A percentile compares a stretch with the other conserved stretches of the same genome.
These are phyloP conservation scores for Caenorhabditis doughertyi DNA, from an alignment of 2,888 invertebrate genomes.

Conservation along the genomic window DNA sequence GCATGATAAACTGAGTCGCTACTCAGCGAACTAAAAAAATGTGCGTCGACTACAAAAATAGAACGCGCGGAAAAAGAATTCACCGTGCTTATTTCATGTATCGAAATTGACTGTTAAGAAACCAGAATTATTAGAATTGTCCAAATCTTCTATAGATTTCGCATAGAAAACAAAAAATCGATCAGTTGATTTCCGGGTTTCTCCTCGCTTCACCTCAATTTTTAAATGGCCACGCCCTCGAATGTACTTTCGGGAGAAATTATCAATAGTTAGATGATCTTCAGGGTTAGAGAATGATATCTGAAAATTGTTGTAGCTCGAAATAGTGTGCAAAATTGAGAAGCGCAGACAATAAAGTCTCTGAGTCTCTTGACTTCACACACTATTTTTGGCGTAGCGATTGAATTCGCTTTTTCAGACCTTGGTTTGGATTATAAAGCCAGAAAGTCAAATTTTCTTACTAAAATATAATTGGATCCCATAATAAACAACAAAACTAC, in stretches of 20 bases:
- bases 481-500: not conserved
- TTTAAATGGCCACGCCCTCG: slow-evolving; percentile 27
- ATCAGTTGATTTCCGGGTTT: too few species aligned
- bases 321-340: not conserved
- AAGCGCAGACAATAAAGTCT: too few species aligned
- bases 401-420: too few species aligned
- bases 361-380: too few species aligned
- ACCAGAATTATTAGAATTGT: slow-evolving; percentile 4
- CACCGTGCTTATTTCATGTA: not conserved
- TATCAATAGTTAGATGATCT: not conserved
- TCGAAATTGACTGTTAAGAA: not conserved
- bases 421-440: too few species aligned
- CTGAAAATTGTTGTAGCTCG: too few species aligned
- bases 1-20: too few species aligned
- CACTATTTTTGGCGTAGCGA: too few species aligned
- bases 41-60: not conserved
- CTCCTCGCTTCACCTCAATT: slow-evolving; percentile 11
- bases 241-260: slow-evolving; percentile 4
- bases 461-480: too few species aligned
- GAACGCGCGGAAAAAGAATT: not conserved
- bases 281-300: slow-evolving; percentile 24
- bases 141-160: not conserved
- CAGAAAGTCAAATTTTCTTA: too few species aligned
- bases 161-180: slow-evolving; percentile 36
- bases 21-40: too few species aligned